A percentile compares a stretch with the other conserved stretches of the same genome.
Evolutionary conservation across 1,140 invertebrate genomes (phyloP).

Genomic region (Drosophila mayri): DNA sequence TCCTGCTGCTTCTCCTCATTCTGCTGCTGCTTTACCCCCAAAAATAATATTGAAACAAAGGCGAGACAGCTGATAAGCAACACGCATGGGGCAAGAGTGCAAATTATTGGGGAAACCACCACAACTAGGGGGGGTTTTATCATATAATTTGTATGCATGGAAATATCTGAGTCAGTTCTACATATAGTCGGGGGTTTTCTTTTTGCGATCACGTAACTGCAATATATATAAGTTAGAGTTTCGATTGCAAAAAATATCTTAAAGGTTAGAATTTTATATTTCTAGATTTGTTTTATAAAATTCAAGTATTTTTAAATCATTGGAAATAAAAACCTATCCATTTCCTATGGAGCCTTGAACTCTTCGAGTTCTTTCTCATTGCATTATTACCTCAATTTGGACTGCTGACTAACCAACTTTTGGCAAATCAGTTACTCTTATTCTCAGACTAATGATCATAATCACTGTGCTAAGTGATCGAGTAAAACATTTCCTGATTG

Average conservation of each 20-base stretch:
- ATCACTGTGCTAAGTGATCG: conserved; percentile 36
- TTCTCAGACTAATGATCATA: conserved; percentile 30
- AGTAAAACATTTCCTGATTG: conserved; percentile 47
- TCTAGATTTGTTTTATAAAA: too few species aligned
- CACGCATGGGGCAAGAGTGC: conserved; percentile 49
- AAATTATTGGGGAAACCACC: conserved; percentile 19
- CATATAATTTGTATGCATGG: background rate
- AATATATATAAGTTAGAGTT: background rate
- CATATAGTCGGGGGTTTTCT: background rate
- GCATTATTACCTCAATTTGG: background rate
- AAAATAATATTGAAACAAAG: conserved; percentile 19
- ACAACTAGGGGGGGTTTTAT: background rate
- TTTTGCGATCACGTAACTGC: background rate
- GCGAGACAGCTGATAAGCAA: conserved; percentile 61
- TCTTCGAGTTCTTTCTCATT: background rate
- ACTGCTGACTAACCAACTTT: background rate
- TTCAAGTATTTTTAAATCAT: background rate
- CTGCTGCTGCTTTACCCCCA: conserved; percentile 9
- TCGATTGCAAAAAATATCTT: background rate
- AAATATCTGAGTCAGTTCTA: background rate
- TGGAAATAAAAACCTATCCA: background rate
- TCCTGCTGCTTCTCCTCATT: background rate
- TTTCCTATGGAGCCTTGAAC: background rate
- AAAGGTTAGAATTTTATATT: too few species aligned
- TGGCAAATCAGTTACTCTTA: background rate